These are phyloP conservation scores for Ctenochaetus hawaiiensis DNA, from an alignment of 2,797 vertebrate genomes.

Conservation along the genomic window DNA sequence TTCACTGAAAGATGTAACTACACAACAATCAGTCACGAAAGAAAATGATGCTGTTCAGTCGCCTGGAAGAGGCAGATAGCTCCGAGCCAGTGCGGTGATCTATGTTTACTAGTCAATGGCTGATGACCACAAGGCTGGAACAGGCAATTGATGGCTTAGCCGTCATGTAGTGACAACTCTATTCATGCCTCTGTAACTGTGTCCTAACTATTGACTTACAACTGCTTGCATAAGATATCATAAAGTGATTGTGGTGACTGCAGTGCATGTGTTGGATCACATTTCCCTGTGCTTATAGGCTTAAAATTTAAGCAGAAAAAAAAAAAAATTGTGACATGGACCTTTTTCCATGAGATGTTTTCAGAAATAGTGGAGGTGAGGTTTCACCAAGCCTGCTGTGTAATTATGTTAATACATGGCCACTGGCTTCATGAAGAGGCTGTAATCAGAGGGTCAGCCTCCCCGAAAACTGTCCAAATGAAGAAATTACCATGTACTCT, in stretches of 20 bases:
- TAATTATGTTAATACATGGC: conserved; percentile 70
- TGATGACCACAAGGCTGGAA: conserved; percentile 19
- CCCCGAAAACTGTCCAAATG: conserved; percentile 67
- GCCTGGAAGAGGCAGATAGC: too few relatives aligned
- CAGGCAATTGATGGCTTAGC: conserved; percentile 38
- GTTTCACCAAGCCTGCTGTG: conserved; percentile 51
- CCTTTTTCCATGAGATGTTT: conserved; percentile 12
- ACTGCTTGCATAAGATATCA: conserved; percentile 19
- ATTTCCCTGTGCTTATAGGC: not conserved
- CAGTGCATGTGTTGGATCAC: conserved; percentile 12
- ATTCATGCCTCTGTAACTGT: conserved; percentile 15
- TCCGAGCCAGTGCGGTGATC: not conserved
- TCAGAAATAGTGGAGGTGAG: conserved; percentile 44
- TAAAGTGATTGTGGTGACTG: conserved; percentile 6
- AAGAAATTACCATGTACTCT: conserved; percentile 71
- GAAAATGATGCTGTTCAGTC: not conserved
- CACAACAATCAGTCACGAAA: not conserved
- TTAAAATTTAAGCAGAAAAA: conserved; percentile 33
- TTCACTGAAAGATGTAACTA: not conserved
- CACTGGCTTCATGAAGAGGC: conserved; percentile 53
- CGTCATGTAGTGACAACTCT: not conserved
- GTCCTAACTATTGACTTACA: conserved; percentile 48
- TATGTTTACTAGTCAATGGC: not conserved
- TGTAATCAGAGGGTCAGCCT: conserved; percentile 72
- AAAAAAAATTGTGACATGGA: conserved; percentile 26